Conservation (phyloP, 2,113 vertebrate species). For the Mesocricetus auratus region DNA sequence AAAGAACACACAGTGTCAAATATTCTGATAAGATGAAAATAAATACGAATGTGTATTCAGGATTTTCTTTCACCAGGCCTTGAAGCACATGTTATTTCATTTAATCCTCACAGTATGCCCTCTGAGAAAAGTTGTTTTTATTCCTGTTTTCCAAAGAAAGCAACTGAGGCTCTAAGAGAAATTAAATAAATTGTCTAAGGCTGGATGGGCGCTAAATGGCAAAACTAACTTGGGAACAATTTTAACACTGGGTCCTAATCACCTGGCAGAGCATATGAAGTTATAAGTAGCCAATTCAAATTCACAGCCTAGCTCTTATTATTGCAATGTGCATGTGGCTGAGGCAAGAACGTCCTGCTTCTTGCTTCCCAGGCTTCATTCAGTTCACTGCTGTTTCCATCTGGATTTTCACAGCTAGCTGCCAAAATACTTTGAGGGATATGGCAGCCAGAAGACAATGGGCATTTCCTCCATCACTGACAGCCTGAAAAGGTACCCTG, state of each 20-base stretch:
- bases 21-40: conserved; percentile 5
- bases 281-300: conserved; percentile 63
- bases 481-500: conserved; percentile 33
- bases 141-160: conserved; percentile 58
- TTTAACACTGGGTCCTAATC: conserved; percentile 58
- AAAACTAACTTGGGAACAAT: conserved; percentile 36
- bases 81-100: conserved; percentile 53
- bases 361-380: conserved; percentile 68
- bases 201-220: neutral
- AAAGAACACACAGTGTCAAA: conserved; percentile 4
- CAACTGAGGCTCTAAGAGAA: conserved; percentile 47
- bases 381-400: conserved; percentile 58
- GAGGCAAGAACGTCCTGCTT: conserved; percentile 58
- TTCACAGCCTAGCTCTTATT: conserved; percentile 60
- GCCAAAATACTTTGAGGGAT: conserved; percentile 57
- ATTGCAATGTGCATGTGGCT: conserved; percentile 27
- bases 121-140: conserved; percentile 44
- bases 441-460: conserved; percentile 53
- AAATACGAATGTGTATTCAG: conserved; percentile 22
- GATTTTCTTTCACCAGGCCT: neutral
- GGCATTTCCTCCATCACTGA: conserved; percentile 52
- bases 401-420: conserved; percentile 63
- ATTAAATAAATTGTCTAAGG: conserved; percentile 53
- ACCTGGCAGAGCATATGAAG: conserved; percentile 19
- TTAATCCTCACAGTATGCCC: conserved; percentile 11